These are phyloP conservation scores for Rhea americana DNA, from an alignment of 2,113 vertebrate genomes.

Conservation along the genomic window DNA sequence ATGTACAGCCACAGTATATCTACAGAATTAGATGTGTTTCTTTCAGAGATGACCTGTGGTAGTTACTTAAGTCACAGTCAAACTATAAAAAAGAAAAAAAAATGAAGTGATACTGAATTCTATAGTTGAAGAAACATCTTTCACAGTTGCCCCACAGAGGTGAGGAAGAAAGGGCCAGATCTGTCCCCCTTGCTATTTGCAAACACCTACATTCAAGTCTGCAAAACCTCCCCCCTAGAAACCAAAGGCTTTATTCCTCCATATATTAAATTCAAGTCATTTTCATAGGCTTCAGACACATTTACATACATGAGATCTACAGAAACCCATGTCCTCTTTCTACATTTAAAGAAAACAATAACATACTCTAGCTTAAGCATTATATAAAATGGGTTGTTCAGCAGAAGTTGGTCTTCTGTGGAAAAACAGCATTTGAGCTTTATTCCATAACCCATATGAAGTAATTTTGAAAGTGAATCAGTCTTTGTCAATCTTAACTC, in stretches of 20 bases:
- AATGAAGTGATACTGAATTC: neutral
- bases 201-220: neutral
- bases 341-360: neutral
- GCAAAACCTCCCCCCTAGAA: neutral
- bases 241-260: neutral
- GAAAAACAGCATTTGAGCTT: neutral
- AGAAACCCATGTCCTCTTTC: neutral
- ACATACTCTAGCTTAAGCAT: neutral
- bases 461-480: neutral
- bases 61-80: neutral
- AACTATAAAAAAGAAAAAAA: neutral
- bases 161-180: neutral
- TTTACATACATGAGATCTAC: neutral
- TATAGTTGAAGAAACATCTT: neutral
- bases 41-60: neutral
- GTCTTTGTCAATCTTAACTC: neutral
- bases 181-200: neutral
- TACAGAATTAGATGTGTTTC: neutral
- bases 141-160: neutral
- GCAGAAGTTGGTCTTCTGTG: neutral
- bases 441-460: neutral
- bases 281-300: neutral
- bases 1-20: neutral
- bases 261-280: neutral
- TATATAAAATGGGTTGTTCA: neutral